Percentiles rank a stretch among this genome's conserved stretches.
phyloP scores from a whole-genome alignment of 1,140 invertebrate genomes.

The Trachymyrmex cornetzi region DNA sequence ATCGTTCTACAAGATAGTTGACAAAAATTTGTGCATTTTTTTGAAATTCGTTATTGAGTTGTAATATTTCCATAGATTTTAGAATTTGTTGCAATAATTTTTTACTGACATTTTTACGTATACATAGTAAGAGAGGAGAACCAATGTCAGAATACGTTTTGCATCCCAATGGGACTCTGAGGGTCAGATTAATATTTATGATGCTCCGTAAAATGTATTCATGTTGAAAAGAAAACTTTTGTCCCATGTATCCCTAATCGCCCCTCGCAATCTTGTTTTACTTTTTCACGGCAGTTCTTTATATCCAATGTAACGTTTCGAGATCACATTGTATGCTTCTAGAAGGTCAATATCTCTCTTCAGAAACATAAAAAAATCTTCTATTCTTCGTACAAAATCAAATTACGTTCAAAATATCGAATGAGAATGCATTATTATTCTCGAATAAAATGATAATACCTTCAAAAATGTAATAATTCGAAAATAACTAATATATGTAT shows the following conservation, averaged over 20 bases:
- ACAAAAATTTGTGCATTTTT: not conserved
- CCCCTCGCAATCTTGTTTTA: slow-evolving; percentile 44
- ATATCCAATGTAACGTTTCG: not conserved
- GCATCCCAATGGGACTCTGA: slow-evolving; percentile 6
- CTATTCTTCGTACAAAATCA: not conserved
- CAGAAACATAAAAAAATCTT: not conserved
- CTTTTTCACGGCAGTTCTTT: slow-evolving; percentile 23
- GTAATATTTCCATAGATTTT: not conserved
- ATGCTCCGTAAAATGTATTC: slow-evolving; percentile 33
- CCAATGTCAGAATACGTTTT: slow-evolving; percentile 39
- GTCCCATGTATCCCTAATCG: slow-evolving; percentile 45
- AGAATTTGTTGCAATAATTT: not conserved
- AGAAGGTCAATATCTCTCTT: slow-evolving; percentile 17
- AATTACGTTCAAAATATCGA: not conserved
- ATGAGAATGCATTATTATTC: not conserved
- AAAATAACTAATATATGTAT: not conserved
- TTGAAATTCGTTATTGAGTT: not conserved
- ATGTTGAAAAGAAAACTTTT: slow-evolving; percentile 47
- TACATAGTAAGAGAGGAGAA: not conserved
- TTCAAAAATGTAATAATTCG: not conserved
- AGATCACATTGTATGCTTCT: not conserved
- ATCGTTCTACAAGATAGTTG: not conserved
- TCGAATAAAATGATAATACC: not conserved
- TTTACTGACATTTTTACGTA: slow-evolving; percentile 5
- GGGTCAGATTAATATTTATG: slow-evolving; percentile 57